These are phyloP conservation scores for Coelinius sp. DNA, from an alignment of 2,888 invertebrate species.

Conservation along the genomic window DNA sequence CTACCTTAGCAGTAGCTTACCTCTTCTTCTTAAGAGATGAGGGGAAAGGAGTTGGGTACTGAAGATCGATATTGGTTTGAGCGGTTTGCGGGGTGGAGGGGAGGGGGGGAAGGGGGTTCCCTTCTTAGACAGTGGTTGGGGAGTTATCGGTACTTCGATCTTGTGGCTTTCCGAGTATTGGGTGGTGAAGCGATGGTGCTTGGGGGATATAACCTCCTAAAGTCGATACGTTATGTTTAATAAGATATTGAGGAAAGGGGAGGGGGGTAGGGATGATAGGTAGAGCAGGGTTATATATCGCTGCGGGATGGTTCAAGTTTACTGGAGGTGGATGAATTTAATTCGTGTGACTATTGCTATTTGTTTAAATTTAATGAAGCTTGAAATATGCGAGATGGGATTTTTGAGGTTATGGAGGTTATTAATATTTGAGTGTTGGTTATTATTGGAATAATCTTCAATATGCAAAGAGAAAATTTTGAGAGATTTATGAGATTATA, in stretches of 20 bases:
- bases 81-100: neutral
- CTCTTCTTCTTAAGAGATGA: neutral
- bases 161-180: slow-evolving; percentile 31
- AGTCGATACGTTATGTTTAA: slow-evolving; percentile 22
- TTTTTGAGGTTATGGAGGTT: neutral
- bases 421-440: neutral
- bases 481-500: neutral
- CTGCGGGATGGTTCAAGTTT: neutral
- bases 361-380: neutral
- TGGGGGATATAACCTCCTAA: slow-evolving; percentile 15
- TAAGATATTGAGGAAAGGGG: neutral
- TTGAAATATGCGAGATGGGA: neutral
- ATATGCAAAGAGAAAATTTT: neutral
- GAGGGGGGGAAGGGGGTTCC: neutral
- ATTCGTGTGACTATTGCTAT: neutral
- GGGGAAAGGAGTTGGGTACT: neutral
- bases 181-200: slow-evolving; percentile 12
- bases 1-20: neutral
- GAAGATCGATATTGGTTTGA: slow-evolving; percentile 1
- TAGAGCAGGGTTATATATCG: slow-evolving; percentile 4
- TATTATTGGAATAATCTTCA: neutral
- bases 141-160: slow-evolving; percentile 35
- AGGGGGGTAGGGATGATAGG: neutral
- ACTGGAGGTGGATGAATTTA: neutral
- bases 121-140: slow-evolving; percentile 25